Evolutionary conservation across 2,888 invertebrate genomes (phyloP), one percentile per base, ranked within the genome.

Genomic region (Patella pellucida): DNA sequence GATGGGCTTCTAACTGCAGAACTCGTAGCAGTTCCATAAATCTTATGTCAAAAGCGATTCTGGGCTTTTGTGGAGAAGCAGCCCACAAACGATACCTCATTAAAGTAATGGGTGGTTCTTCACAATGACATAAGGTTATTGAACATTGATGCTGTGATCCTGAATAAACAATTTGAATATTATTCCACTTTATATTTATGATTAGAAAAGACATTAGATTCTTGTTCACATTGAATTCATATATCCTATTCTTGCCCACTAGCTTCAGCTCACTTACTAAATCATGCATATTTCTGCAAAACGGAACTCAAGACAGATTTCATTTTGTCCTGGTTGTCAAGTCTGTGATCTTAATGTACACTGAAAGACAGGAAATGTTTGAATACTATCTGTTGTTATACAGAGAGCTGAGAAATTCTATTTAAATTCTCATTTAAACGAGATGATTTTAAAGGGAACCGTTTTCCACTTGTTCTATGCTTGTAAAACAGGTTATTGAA

Each of bases 31-130:
- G 9, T 19, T 62, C 62, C 62, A 62, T 62, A 23, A 62, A 62
- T 62, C 19, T n/a, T n/a, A 62, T 62, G 19, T 62, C 62, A 15
- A 62, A 62, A 62, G 62, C 62, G n/a, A 62, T 62, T 23, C 62
- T 62, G 11, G 62, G 62, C 19, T 62, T 62, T 62, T 19, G n/a
- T 15, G 62, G 62, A 15, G n/a, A 11, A n/a, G 62, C n/a, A 62
- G 16, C n/a, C 62, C 62, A 62, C 16, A 62, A 23, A 19, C 16
- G 12, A 23, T 62, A 62, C 19, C 62, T 62, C 62, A 62, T 62
- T 9, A 62, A 23, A 23, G 62, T 62, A 16, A 62, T 23, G 19
- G 62, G n/a, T 62, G 62, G 62, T 62, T 62, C 62, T n/a, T 12
- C 62, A 62, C 62, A 62, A n/a, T 23, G 62, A 62, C 62, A 62